Evolutionary conservation across 2,113 vertebrate genomes (phyloP).

Genomic region (Seriola aureovittata): DNA sequence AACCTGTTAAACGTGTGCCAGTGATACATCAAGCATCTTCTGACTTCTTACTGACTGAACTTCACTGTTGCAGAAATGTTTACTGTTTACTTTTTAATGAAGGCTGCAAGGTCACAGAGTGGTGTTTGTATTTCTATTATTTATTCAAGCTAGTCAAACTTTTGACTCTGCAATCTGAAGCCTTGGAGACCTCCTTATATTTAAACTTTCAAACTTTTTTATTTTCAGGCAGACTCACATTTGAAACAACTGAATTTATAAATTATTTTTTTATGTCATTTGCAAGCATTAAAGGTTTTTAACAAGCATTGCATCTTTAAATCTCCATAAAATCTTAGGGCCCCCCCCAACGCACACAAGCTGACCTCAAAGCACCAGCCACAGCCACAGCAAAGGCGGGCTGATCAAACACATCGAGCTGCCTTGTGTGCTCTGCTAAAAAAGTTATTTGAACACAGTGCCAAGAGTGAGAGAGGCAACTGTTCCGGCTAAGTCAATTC

Average conservation of each 20-base stretch:
- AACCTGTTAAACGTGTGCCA: constrained; percentile 29
- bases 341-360: background rate
- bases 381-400: background rate
- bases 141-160: constrained; percentile 43
- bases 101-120: constrained; percentile 27
- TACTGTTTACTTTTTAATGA: constrained; percentile 63
- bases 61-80: constrained; percentile 34
- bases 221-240: background rate
- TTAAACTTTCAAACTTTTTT: background rate
- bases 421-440: background rate
- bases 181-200: background rate
- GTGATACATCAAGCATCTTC: constrained; percentile 2
- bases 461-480: background rate
- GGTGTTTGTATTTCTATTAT: constrained; percentile 18
- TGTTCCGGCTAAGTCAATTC: background rate
- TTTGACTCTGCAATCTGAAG: constrained; percentile 18
- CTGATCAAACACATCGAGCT: background rate
- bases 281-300: constrained; percentile 31
- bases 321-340: background rate
- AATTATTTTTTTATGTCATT: constrained; percentile 28
- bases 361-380: constrained; percentile 1
- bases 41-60: constrained; percentile 29
- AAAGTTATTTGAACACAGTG: background rate
- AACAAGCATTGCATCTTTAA: constrained; percentile 1
- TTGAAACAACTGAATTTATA: constrained; percentile 7